A percentile compares a stretch with the other conserved stretches of the same genome.
Evolutionary conservation across 2,113 vertebrate genomes (phyloP).

Genomic region (Etia nguti): DNA sequence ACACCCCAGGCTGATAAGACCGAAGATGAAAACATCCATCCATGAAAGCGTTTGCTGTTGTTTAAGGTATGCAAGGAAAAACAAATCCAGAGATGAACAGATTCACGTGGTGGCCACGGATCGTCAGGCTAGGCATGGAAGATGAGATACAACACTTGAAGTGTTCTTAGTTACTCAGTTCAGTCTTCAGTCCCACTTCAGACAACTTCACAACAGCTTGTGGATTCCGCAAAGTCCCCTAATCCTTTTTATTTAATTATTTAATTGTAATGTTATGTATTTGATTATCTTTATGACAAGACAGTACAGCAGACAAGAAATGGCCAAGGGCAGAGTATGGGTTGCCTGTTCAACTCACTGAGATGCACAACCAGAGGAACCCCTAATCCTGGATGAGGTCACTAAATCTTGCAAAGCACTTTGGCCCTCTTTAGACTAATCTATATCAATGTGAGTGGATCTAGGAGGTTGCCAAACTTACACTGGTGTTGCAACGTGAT

Average conservation of each 20-base stretch:
- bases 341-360: not conserved
- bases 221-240: not conserved
- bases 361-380: not conserved
- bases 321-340: not conserved
- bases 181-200: not conserved
- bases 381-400: not conserved
- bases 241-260: not conserved
- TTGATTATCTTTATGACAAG: not conserved
- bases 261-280: not conserved
- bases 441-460: not conserved
- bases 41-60: conserved; percentile 4
- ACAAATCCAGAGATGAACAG: conserved; percentile 37
- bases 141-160: not conserved
- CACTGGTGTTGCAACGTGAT: not conserved
- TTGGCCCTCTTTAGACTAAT: not conserved
- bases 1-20: conserved; percentile 50
- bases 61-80: not conserved
- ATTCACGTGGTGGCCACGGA: conserved; percentile 22
- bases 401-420: not conserved
- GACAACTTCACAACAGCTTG: not conserved
- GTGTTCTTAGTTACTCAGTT: conserved; percentile 5
- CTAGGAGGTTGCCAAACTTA: not conserved
- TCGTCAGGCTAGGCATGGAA: not conserved
- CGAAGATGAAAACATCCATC: conserved; percentile 45
- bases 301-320: not conserved